Evolutionary conservation across 1,140 invertebrate species (phyloP).

Genomic region (Gerris buenoi): DNA sequence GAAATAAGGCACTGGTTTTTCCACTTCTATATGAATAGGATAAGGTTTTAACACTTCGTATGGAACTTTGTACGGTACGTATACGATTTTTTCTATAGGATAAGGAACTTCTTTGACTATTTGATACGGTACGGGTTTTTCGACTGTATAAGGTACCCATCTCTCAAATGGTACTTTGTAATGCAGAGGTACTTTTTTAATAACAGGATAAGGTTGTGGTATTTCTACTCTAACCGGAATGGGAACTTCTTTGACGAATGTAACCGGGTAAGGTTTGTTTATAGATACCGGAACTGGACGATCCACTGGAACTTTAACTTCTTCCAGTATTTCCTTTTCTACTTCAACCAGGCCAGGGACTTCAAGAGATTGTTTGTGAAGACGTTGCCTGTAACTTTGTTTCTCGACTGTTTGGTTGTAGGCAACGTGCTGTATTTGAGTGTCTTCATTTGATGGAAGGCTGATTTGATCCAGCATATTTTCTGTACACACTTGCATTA

Average conservation of each 20-base stretch:
- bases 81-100: background rate
- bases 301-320: background rate
- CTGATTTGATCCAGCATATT: too few relatives aligned
- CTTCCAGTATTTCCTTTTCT: background rate
- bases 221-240: slow-evolving; percentile 41
- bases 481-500: too few relatives aligned
- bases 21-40: background rate
- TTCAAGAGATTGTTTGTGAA: too few relatives aligned
- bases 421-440: too few relatives aligned
- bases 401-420: too few relatives aligned
- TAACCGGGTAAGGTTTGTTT: background rate
- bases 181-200: slow-evolving; percentile 40
- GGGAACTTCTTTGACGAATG: background rate
- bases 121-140: slow-evolving; percentile 40
- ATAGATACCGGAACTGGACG: background rate
- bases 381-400: too few relatives aligned
- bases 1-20: background rate
- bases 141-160: slow-evolving; percentile 38
- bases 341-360: background rate
- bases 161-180: slow-evolving; percentile 38
- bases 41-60: slow-evolving; percentile 1
- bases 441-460: too few relatives aligned
- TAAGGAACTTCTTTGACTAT: slow-evolving; percentile 44
- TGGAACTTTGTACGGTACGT: background rate
- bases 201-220: slow-evolving; percentile 41